phyloP scores from a whole-genome alignment of 2,113 vertebrate genomes.

The Plectropomus leopardus region DNA sequence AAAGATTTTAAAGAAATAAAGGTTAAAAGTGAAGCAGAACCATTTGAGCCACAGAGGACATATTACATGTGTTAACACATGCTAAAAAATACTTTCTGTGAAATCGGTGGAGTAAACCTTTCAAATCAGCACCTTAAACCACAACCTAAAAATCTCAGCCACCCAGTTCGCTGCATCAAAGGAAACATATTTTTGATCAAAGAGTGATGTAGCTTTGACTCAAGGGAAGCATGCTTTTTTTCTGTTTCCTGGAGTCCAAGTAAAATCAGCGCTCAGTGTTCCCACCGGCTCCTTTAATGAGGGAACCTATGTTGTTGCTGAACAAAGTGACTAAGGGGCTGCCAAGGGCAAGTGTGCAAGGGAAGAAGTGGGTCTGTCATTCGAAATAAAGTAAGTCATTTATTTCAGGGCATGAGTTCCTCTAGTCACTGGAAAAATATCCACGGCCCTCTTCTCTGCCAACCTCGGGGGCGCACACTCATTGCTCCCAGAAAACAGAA shows the following conservation, averaged over 20 bases:
- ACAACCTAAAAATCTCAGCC: slow-evolving; percentile 10
- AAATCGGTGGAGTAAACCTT: not conserved
- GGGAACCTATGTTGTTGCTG: slow-evolving; percentile 44
- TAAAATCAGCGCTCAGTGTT: slow-evolving; percentile 53
- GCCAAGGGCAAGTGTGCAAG: slow-evolving; percentile 61
- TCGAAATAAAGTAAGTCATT: slow-evolving; percentile 77
- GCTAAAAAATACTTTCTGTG: not conserved
- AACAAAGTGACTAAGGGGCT: slow-evolving; percentile 52
- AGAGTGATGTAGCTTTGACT: slow-evolving; percentile 19
- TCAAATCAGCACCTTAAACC: slow-evolving; percentile 18
- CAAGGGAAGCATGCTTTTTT: slow-evolving; percentile 17
- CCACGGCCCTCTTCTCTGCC: slow-evolving; percentile 61
- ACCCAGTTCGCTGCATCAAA: not conserved
- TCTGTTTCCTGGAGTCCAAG: slow-evolving; percentile 52
- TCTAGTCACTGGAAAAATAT: slow-evolving; percentile 76
- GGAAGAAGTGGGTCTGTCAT: slow-evolving; percentile 74
- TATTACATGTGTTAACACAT: not conserved
- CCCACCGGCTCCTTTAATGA: slow-evolving; percentile 51
- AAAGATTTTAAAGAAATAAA: too few relatives aligned
- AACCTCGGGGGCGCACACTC: slow-evolving; percentile 57
- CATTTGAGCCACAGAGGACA: not conserved
- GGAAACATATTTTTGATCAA: slow-evolving; percentile 25
- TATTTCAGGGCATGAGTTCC: slow-evolving; percentile 67
- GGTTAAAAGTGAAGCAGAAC: not conserved
- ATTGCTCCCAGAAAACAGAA: slow-evolving; percentile 62